These are phyloP conservation scores for Hystrix cristata DNA, from an alignment of 2,113 vertebrate genomes.

Conservation along the genomic window DNA sequence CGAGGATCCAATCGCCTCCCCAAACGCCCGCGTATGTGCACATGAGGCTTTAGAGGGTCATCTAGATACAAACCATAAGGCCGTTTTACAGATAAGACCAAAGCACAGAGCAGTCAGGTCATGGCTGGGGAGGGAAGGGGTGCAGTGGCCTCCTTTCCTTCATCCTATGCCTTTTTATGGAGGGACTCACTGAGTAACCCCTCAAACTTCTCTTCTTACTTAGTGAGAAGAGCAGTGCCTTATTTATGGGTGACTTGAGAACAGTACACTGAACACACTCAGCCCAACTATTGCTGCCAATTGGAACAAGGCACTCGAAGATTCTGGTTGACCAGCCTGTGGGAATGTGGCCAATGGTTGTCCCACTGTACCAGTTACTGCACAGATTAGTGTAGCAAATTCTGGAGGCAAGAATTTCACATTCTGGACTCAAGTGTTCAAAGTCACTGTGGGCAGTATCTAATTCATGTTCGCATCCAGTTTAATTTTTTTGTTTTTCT, in stretches of 20 bases:
- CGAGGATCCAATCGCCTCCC: background rate
- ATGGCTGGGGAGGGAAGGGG: rapidly evolving
- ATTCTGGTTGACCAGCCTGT: background rate
- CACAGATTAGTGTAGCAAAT: background rate
- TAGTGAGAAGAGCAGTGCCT: background rate
- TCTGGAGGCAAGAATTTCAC: too few species aligned
- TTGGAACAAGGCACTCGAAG: background rate
- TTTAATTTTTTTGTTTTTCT: background rate
- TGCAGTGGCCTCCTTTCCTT: background rate
- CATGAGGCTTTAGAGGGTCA: background rate
- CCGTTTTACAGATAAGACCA: background rate
- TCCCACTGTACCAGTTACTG: background rate
- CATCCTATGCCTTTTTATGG: background rate
- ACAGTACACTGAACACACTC: background rate
- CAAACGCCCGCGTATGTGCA: background rate
- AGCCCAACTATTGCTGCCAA: background rate
- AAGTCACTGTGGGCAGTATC: background rate
- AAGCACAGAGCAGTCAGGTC: background rate
- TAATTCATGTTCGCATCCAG: background rate
- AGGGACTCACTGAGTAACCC: background rate
- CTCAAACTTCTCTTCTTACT: background rate
- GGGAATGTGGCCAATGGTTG: background rate
- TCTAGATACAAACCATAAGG: background rate
- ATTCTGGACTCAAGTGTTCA: background rate
- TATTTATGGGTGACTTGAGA: background rate